Evolutionary conservation across 2,113 vertebrate genomes (phyloP).

Genomic region (Etheostoma spectabile): DNA sequence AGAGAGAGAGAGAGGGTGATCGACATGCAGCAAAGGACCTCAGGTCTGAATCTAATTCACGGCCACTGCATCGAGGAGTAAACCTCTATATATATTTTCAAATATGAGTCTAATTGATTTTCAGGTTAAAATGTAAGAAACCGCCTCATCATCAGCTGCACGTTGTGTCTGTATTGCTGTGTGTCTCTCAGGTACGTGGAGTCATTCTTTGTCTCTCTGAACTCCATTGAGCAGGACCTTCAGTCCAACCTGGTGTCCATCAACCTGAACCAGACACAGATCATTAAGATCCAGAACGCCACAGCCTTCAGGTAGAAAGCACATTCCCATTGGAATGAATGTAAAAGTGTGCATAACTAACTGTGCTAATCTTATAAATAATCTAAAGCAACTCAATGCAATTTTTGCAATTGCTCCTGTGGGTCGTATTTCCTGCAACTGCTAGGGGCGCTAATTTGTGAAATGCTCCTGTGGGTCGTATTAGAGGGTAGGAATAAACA

Average conservation of each 20-base stretch:
- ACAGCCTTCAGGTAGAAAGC: constrained; percentile 68
- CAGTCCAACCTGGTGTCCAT: constrained; percentile 80
- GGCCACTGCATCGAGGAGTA: too few relatives aligned
- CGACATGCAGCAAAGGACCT: too few relatives aligned
- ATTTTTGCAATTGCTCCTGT: neutral
- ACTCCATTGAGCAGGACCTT: constrained; percentile 78
- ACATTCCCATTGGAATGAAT: neutral
- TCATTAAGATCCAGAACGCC: constrained; percentile 79
- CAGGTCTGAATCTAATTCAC: too few relatives aligned
- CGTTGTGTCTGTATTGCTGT: neutral
- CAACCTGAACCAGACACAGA: constrained; percentile 55
- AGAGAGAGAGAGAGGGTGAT: too few relatives aligned
- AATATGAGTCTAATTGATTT: neutral
- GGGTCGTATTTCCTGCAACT: too few relatives aligned
- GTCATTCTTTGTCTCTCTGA: constrained; percentile 70
- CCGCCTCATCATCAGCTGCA: neutral
- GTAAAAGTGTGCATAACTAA: neutral
- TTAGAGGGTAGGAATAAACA: too few relatives aligned
- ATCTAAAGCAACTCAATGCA: neutral
- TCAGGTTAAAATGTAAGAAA: neutral
- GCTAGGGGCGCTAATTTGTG: too few relatives aligned
- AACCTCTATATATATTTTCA: neutral
- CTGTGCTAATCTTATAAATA: neutral
- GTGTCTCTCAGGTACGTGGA: constrained; percentile 75
- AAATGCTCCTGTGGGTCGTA: too few relatives aligned